Evolutionary conservation across 2,888 invertebrate genomes (phyloP), one percentile per base, ranked within the genome.

Genomic region (Leistus spinibarbis): DNA sequence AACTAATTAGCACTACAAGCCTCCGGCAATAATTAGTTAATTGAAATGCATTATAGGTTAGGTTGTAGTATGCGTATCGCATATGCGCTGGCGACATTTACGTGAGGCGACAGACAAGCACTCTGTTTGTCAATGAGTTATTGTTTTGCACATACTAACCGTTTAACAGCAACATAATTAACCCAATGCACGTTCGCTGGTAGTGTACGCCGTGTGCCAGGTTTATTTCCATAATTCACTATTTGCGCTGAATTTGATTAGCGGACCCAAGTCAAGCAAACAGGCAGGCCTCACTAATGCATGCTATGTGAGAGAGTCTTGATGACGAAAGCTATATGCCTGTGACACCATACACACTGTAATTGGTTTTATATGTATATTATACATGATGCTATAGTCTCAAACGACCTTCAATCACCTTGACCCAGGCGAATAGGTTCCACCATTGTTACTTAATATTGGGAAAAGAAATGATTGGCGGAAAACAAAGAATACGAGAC

Each of bases 181-280:
- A 20, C 40, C 17, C 13, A 4, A 10, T 57, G 57, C n/a, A n/a
- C n/a, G n/a, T n/a, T n/a, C n/a, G n/a, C n/a, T n/a, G n/a, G n/a
- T n/a, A n/a, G n/a, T 57, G 57, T 57, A 40, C 1, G 57, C 57
- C 1, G 57, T 16, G 19, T 16, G 67, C 22, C 56, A 54, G 54
- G 54, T 56, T 19, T 20, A 53, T 67, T 22, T 54, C 54, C 54
- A 67, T 67, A 67, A 54, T 67, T 67, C 54, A 67, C 54, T 67
- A 67, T 67, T 57, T 56, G 22, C 54, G 10, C 20, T 5, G 19
- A 24, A 67, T 67, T 67, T 67, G 67, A 67, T 67, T 67, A 67
- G 67, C 23, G 67, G 22, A 23, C 54, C 13, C 2, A 17, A 19
- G 7, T n/a, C 67, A 54, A 22, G 23, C 54, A 67, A 20, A 19